Conservation (phyloP, 2,888 invertebrate genomes). For the Sicus ferrugineus region DNA sequence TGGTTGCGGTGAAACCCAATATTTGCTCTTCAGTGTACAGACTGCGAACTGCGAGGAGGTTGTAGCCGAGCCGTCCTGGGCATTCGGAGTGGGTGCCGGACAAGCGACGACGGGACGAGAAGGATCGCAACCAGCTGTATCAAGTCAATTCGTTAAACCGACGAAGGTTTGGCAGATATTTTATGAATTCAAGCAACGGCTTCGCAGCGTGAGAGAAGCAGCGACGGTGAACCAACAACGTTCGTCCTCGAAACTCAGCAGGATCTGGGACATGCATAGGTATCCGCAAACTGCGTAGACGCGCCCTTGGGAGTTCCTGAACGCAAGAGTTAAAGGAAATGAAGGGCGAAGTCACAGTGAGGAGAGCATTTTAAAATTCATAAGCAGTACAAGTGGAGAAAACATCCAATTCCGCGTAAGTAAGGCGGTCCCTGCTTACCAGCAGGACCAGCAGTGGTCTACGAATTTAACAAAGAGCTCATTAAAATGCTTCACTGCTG, state of each 20-base stretch:
- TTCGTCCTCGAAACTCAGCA: background rate
- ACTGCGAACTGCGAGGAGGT: background rate
- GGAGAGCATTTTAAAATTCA: constrained; percentile 29
- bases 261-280: background rate
- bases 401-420: no score
- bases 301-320: background rate
- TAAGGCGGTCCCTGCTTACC: constrained; percentile 17
- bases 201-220: constrained; percentile 1
- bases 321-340: constrained; percentile 7
- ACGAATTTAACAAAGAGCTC: background rate
- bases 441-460: background rate
- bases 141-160: constrained; percentile 20
- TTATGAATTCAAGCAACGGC: constrained; percentile 25
- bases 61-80: background rate
- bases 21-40: background rate
- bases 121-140: constrained; percentile 12
- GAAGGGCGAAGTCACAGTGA: constrained; percentile 12
- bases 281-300: background rate
- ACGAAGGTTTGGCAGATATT: constrained; percentile 24
- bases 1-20: no score
- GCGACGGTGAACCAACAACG: background rate
- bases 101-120: background rate
- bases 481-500: no score
- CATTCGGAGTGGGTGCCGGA: background rate
- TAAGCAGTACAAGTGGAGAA: constrained; percentile 10